These are phyloP conservation scores for Lordiphosa andalusiaca DNA, from an alignment of 2,888 invertebrate species.

Conservation along the genomic window DNA sequence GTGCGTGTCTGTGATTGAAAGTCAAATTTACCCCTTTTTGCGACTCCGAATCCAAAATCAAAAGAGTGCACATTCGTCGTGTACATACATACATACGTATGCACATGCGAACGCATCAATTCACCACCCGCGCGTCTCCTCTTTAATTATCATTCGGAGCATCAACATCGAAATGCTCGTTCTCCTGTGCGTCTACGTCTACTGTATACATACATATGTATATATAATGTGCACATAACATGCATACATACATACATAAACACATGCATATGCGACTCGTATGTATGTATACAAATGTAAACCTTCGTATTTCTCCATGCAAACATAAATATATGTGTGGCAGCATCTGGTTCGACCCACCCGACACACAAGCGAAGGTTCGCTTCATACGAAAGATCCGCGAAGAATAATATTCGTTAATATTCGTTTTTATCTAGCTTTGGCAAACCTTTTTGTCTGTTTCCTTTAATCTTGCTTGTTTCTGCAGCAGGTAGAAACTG, in stretches of 20 bases:
- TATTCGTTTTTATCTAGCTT: too few species aligned
- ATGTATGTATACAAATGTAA: background rate
- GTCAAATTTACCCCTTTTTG: conserved; percentile 12
- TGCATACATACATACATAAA: conserved; percentile 9
- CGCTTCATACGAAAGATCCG: too few species aligned
- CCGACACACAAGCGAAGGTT: too few species aligned
- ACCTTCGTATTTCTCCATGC: conserved; percentile 4
- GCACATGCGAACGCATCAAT: conserved; percentile 7
- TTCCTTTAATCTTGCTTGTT: too few species aligned
- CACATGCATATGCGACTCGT: conserved; percentile 8
- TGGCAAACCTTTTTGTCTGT: too few species aligned
- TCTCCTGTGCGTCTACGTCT: conserved; percentile 23
- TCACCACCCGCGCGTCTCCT: conserved; percentile 7
- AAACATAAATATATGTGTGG: conserved; percentile 16
- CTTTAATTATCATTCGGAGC: conserved; percentile 12
- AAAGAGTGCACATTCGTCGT: conserved; percentile 14
- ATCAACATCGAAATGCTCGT: conserved; percentile 5
- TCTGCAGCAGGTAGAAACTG: too few species aligned
- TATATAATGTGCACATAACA: conserved; percentile 9
- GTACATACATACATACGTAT: conserved; percentile 4
- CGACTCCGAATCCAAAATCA: conserved; percentile 11
- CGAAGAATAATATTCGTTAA: too few species aligned
- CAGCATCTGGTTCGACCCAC: conserved; percentile 1
- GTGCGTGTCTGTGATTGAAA: conserved; percentile 18
- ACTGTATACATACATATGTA: conserved; percentile 4